These are phyloP conservation scores for Conger conger DNA, from an alignment of 2,113 vertebrate species.

Conservation along the genomic window DNA sequence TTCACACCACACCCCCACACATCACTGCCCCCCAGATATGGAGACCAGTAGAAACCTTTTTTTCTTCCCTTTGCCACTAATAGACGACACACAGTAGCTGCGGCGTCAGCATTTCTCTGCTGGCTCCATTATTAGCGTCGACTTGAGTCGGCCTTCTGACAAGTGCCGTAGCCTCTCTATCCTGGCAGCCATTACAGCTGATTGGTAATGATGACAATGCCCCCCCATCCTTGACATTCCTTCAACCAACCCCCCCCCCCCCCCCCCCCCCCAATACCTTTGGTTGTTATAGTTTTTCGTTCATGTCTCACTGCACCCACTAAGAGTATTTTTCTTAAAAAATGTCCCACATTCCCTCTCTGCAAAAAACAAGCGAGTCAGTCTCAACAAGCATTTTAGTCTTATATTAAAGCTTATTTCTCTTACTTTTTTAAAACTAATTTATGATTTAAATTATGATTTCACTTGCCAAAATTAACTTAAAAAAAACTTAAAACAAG, in stretches of 20 bases:
- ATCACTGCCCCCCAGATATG: not conserved
- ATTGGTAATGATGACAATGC: slow-evolving; percentile 80
- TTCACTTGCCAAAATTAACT: too few species aligned
- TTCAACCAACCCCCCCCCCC: slow-evolving; percentile 41
- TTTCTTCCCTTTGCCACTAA: slow-evolving; percentile 59
- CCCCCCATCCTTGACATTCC: slow-evolving; percentile 56
- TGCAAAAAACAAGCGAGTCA: too few species aligned
- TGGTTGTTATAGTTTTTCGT: slow-evolving; percentile 59
- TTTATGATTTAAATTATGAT: too few species aligned
- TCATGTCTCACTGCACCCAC: not conserved
- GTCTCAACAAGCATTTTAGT: too few species aligned
- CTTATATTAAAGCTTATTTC: too few species aligned
- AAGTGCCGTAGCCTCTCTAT: slow-evolving; percentile 79
- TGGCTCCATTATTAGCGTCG: slow-evolving; percentile 81
- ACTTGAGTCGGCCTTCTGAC: slow-evolving; percentile 79
- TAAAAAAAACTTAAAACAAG: too few species aligned
- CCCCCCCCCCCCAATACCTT: slow-evolving; percentile 13
- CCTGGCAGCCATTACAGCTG: slow-evolving; percentile 80
- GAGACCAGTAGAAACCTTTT: slow-evolving; percentile 38
- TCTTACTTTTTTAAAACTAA: too few species aligned
- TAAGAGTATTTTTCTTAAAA: not conserved
- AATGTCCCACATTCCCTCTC: not conserved
- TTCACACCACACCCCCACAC: not conserved
- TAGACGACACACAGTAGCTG: slow-evolving; percentile 71
- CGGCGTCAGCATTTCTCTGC: slow-evolving; percentile 78